phyloP scores from a whole-genome alignment of 2,888 invertebrate genomes.

The Brachypterus glaber region DNA sequence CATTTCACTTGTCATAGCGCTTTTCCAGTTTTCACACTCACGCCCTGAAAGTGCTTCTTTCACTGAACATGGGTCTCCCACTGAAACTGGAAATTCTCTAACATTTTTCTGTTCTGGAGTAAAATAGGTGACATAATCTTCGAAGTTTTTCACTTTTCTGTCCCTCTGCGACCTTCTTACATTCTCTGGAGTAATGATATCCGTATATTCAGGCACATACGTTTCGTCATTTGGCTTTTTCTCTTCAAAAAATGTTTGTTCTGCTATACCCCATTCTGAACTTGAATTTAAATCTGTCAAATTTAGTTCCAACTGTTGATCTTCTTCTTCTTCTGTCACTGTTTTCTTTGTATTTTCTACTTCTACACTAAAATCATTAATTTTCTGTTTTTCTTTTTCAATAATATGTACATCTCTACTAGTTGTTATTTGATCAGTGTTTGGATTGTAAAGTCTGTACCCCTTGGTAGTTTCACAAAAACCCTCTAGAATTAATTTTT shows the following conservation, averaged over 20 bases:
- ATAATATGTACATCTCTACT: neutral
- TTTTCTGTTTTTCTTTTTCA: neutral
- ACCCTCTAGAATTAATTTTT: constrained; percentile 9
- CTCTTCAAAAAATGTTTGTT: neutral
- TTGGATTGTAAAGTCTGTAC: constrained; percentile 3
- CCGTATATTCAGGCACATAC: neutral
- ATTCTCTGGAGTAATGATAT: neutral
- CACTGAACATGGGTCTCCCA: constrained; percentile 3
- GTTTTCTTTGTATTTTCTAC: neutral
- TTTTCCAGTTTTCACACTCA: neutral
- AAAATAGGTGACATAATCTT: neutral
- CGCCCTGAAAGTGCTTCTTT: neutral
- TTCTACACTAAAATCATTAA: neutral
- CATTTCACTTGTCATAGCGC: neutral
- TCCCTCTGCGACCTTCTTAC: neutral
- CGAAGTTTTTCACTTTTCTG: neutral
- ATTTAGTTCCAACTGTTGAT: neutral
- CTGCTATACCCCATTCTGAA: neutral
- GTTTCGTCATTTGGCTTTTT: neutral
- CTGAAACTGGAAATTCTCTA: constrained; percentile 4
- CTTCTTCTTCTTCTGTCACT: neutral
- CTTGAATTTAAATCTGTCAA: too few species aligned
- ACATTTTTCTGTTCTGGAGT: neutral
- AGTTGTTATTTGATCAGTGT: neutral
- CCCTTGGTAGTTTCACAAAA: constrained; percentile 8